Base-by-base conservation (phyloP, 2,888 invertebrate genomes). In the Lycophotia porphyrea region DNA sequence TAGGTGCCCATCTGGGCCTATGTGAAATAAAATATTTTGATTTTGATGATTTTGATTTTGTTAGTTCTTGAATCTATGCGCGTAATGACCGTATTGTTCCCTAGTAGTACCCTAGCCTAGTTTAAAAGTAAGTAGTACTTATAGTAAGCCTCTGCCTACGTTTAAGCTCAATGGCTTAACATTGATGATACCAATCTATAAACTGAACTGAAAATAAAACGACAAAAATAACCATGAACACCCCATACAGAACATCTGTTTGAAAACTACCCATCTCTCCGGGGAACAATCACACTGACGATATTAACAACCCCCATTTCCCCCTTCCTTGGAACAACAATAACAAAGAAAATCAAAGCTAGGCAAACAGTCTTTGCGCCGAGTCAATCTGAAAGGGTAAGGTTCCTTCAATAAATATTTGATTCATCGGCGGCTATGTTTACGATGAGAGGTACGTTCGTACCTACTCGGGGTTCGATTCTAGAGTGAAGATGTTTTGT, bases 351-450 rank as follows among this genome's bases (percentile, higher is more conserved):
- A 83, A 83, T 83, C 83, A 83, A 74, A 58, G 69, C 52, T 67
- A 49, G 49, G 58, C 67, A 74, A 83, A 83, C 72, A 78, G 42
- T 70, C 77, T 36, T 55, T 52, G 83, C 65, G 71, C 77, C 67
- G 76, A 86, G 86, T 84, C 86, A 86, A 86, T 86, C 86, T 81
- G 74, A 74, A 81, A 44, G 74, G 81, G 77, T 72, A 58, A 15
- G 63, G 49, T 69, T 72, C 65, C 63, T 61, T 71, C 69, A 49
- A 76, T 81, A 81, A 86, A 86, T 86, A 86, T 86, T 86, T 79
- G 73, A 70, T 78, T 70, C 69, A 80, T 47, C 64, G 78, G 69
- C 73, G 71, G 36, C 44, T 36, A 76, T 81, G 61, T 81, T 81
- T 52, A n/a, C n/a, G 68, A 44, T 27, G 58, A 60, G 44, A 34